phyloP scores from a whole-genome alignment of 2,888 invertebrate genomes.

The Drosophila flavopinicola region DNA sequence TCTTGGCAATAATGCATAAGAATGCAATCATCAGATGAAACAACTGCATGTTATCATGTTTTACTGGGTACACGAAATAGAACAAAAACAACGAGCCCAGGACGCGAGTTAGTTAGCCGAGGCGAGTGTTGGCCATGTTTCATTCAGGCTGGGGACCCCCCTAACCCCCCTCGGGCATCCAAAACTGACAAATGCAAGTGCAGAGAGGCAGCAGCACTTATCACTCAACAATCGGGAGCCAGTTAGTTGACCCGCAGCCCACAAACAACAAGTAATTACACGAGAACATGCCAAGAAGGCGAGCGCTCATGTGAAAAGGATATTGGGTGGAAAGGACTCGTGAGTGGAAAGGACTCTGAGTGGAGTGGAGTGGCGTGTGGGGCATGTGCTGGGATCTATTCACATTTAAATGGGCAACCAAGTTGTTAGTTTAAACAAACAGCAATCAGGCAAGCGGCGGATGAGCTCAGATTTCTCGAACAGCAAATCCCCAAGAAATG shows the following conservation, averaged over 20 bases:
- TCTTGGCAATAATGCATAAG: no score
- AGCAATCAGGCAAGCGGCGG: constrained; percentile 50
- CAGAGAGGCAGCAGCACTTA: constrained; percentile 58
- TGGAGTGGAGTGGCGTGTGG: background rate
- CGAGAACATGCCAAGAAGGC: constrained; percentile 67
- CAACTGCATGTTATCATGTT: background rate
- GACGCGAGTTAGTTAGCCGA: constrained; percentile 57
- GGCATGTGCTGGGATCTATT: constrained; percentile 18
- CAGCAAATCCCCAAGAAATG: constrained; percentile 55
- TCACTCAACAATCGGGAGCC: constrained; percentile 75
- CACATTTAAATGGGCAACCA: constrained; percentile 61
- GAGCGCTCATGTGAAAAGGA: constrained; percentile 28
- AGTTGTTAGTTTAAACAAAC: constrained; percentile 52
- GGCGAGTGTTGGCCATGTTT: constrained; percentile 51
- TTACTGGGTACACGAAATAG: constrained; percentile 26
- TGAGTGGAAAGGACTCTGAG: no score
- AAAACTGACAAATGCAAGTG: constrained; percentile 58
- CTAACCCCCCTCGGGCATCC: background rate
- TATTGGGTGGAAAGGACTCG: constrained; percentile 12
- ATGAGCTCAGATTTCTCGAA: constrained; percentile 32
- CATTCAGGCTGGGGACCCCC: constrained; percentile 4
- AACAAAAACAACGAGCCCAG: constrained; percentile 28
- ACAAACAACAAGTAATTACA: constrained; percentile 65
- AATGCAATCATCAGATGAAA: no score
- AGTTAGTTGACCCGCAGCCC: constrained; percentile 29